Conservation (phyloP, 2,888 invertebrate genomes). For the Hetaerina titia region DNA sequence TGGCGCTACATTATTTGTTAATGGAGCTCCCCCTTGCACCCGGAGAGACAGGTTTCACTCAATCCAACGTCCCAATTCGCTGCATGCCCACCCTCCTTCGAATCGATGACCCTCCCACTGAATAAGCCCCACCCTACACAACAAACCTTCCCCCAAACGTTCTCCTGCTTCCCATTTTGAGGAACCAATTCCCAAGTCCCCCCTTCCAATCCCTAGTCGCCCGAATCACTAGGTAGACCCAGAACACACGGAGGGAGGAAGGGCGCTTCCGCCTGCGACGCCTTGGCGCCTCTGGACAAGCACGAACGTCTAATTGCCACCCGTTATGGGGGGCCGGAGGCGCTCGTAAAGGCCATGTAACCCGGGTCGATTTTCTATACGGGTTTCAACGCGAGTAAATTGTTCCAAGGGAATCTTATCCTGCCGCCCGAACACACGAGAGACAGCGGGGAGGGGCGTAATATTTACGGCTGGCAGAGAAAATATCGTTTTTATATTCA, state of each 20-base stretch:
- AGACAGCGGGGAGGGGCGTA: too few relatives aligned
- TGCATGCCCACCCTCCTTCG: background rate
- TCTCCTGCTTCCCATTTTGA: background rate
- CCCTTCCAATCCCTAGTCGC: background rate
- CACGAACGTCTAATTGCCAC: background rate
- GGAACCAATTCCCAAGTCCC: background rate
- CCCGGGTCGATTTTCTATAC: too few relatives aligned
- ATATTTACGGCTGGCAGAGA: too few relatives aligned
- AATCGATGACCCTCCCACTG: background rate
- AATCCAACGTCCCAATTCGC: background rate
- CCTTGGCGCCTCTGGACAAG: background rate
- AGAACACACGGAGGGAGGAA: background rate
- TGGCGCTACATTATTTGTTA: background rate
- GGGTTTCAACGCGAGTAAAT: background rate
- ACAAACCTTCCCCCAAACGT: background rate
- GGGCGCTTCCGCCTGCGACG: constrained; percentile 46
- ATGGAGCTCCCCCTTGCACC: background rate
- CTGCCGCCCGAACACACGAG: too few relatives aligned
- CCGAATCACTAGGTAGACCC: background rate
- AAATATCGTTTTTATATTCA: too few relatives aligned
- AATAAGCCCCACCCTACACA: background rate
- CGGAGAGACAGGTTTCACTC: background rate
- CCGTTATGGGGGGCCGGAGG: background rate
- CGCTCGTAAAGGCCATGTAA: background rate
- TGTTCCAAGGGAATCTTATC: background rate